Evolutionary conservation across 2,888 invertebrate genomes (phyloP), one percentile per base, ranked within the genome.

Genomic region (Xylophagus ater): DNA sequence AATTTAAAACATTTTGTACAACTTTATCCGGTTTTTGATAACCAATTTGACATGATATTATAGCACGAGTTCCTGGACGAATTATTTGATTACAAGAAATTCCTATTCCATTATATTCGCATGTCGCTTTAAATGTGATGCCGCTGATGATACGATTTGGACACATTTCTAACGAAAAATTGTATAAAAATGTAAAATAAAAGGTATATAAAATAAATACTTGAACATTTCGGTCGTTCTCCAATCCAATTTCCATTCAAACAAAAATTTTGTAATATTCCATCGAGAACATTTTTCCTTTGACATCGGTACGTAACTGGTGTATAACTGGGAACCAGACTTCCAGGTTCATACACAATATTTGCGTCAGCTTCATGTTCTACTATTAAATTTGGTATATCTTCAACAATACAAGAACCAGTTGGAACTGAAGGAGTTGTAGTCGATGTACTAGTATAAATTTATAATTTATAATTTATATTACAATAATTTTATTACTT

Each of bases 31-130:
- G 40, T 19, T 34, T 41, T 25, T 25, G 13, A 29, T 47, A 45
- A 7, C 45, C 47, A 15, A 14, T 10, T 12, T 32, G 13, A 34
- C 47, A 47, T 2, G 25, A 28, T n/a, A 47, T 23, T 14, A 14
- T 19, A 4, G 42, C 47, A 8, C 14, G 29, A 5, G 47, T 47
- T 7, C 40, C 41, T 8, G 44, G 24, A 10, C 6, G 12, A 4
- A 41, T 7, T 3, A 21, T 4, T 14, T 37, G 41, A 15, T 28
- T 25, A 12, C 41, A 41, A 15, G 29, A 14, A 6, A 37, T 41
- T 14, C 23, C 24, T n/a, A 15, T 20, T 24, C 34, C 34, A 12
- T 37, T 37, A 12, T 29, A 37, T 20, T 37, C 37, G 20, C 41
- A 41, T 18, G 12, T 24, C 4, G 41, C 19, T 6, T 8, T 6